Percentiles rank a stretch among this genome's conserved stretches.
Conservation (phyloP, 2,888 invertebrate genomes). For the Sicus ferrugineus region DNA sequence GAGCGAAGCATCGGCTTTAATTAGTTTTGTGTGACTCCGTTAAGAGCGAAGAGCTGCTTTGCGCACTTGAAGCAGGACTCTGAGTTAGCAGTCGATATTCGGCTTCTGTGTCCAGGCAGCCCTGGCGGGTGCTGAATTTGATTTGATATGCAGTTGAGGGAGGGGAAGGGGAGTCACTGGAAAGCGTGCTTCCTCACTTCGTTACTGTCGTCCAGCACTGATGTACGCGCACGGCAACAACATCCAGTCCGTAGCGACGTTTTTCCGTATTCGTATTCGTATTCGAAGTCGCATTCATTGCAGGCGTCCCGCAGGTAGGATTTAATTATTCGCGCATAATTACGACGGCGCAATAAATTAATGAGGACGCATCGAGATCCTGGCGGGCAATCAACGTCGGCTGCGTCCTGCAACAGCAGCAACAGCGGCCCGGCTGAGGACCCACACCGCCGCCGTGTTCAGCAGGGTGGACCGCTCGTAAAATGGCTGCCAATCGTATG, state of each 20-base stretch:
- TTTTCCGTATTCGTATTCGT: too few relatives aligned
- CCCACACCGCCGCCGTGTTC: background rate
- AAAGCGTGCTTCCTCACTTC: too few relatives aligned
- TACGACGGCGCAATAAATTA: constrained; percentile 57
- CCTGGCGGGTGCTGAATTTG: too few relatives aligned
- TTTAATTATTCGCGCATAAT: constrained; percentile 60
- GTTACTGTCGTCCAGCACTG: too few relatives aligned
- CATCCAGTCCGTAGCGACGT: too few relatives aligned
- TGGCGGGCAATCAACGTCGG: background rate
- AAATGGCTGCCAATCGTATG: constrained; percentile 8
- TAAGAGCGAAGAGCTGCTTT: background rate
- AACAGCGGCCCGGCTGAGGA: background rate
- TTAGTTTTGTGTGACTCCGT: background rate
- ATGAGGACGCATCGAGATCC: constrained; percentile 46
- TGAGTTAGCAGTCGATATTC: too few relatives aligned
- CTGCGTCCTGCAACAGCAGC: background rate
- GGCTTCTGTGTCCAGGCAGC: too few relatives aligned
- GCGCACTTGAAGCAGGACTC: too few relatives aligned
- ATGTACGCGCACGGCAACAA: too few relatives aligned
- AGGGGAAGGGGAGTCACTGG: too few relatives aligned
- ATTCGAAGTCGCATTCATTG: too few relatives aligned
- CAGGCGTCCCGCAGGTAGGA: constrained; percentile 37
- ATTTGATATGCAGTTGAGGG: too few relatives aligned
- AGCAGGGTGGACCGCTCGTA: background rate
- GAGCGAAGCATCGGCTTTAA: background rate